Conservation (phyloP, 2,797 vertebrate genomes). For the Ptychadena robeensis region DNA sequence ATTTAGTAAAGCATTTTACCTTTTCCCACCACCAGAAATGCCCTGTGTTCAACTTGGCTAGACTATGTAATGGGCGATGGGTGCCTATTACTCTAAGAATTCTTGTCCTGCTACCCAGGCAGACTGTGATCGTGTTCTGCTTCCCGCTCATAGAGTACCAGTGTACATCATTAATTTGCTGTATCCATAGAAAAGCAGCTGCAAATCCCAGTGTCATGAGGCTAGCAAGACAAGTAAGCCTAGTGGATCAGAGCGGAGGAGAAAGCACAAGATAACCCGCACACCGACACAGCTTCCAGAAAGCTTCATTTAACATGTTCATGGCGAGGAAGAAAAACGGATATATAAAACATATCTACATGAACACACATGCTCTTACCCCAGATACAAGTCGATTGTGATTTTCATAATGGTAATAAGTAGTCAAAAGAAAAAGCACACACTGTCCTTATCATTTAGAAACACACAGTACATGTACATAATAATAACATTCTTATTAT, state of each 20-base stretch:
- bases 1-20: not conserved
- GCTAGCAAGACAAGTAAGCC: slow-evolving; percentile 41
- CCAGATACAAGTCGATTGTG: not conserved
- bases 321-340: not conserved
- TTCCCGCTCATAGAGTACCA: slow-evolving; percentile 15
- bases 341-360: not conserved
- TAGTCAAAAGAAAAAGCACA: too few relatives aligned
- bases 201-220: slow-evolving; percentile 42
- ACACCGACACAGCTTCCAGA: slow-evolving; percentile 24
- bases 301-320: slow-evolving; percentile 1
- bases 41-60: not conserved
- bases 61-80: not conserved
- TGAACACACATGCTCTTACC: not conserved
- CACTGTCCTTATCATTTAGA: too few relatives aligned
- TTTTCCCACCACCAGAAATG: not conserved
- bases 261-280: slow-evolving; percentile 31
- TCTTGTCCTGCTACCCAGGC: not conserved
- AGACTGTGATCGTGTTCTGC: slow-evolving; percentile 4
- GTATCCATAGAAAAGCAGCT: slow-evolving; percentile 49
- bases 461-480: too few relatives aligned
- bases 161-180: slow-evolving; percentile 50
- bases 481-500: too few relatives aligned
- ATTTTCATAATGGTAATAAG: not conserved
- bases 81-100: slow-evolving; percentile 5
- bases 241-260: slow-evolving; percentile 35